These are phyloP conservation scores for Ganaspis sp. DNA, from an alignment of 1,140 invertebrate species.

Conservation along the genomic window DNA sequence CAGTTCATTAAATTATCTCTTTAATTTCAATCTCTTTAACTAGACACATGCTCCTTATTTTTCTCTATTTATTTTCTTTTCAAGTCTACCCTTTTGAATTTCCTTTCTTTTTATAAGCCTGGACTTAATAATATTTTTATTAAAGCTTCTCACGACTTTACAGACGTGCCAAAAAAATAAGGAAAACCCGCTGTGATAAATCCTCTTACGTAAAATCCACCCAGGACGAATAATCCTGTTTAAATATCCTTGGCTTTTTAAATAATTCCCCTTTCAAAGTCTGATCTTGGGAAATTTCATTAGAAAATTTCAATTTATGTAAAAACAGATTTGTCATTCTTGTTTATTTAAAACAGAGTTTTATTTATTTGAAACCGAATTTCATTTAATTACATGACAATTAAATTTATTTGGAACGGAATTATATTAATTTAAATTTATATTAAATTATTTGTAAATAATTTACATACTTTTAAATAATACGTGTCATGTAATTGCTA, in stretches of 20 bases:
- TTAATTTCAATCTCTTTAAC: not conserved
- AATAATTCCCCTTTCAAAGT: not conserved
- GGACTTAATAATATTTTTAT: constrained; percentile 16
- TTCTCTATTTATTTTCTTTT: not conserved
- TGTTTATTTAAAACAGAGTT: no score
- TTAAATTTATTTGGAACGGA: no score
- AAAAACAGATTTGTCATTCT: no score
- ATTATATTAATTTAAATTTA: no score
- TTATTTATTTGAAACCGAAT: no score
- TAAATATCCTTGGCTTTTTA: not conserved
- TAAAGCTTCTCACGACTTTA: not conserved
- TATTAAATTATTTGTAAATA: no score
- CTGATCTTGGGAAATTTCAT: not conserved
- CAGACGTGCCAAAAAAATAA: not conserved
- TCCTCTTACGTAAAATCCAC: not conserved
- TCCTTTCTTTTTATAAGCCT: not conserved
- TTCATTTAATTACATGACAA: no score
- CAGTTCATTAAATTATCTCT: not conserved
- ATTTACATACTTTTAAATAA: no score
- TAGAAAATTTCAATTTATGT: no score
- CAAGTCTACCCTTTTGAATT: not conserved
- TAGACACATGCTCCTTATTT: no score
- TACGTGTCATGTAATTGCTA: not conserved
- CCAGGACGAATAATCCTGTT: not conserved
- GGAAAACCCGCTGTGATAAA: not conserved